Evolutionary conservation across 2,113 vertebrate species (phyloP).

Genomic region (Lophura nycthemera): DNA sequence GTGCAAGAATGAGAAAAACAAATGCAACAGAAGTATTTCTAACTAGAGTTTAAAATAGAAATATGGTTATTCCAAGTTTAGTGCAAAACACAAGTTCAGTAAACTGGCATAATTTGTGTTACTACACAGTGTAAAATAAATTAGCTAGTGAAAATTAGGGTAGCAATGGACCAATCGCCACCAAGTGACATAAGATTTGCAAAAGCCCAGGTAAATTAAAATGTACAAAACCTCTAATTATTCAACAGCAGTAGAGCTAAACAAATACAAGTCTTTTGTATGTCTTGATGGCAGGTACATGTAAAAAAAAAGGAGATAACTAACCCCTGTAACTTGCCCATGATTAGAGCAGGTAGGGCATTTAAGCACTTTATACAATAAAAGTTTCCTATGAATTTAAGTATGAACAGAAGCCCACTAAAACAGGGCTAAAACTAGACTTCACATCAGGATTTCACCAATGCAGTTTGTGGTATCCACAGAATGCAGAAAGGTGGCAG

Average conservation of each 20-base stretch:
- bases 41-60: background rate
- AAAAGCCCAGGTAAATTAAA: background rate
- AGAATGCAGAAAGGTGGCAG: background rate
- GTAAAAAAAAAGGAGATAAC: background rate
- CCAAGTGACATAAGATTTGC: background rate
- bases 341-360: background rate
- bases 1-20: background rate
- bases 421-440: background rate
- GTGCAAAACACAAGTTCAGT: background rate
- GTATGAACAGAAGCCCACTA: background rate
- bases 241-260: background rate
- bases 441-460: background rate
- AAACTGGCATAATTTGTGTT: background rate
- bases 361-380: background rate
- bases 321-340: background rate
- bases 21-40: background rate
- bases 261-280: background rate
- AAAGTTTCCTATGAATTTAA: background rate
- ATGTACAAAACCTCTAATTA: background rate
- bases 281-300: background rate
- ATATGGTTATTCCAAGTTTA: background rate
- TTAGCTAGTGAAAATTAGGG: background rate
- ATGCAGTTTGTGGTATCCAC: background rate
- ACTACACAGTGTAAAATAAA: background rate
- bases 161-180: background rate